These are phyloP conservation scores for Cyrtonyx montezumae DNA, from an alignment of 2,113 vertebrate species.

Conservation along the genomic window DNA sequence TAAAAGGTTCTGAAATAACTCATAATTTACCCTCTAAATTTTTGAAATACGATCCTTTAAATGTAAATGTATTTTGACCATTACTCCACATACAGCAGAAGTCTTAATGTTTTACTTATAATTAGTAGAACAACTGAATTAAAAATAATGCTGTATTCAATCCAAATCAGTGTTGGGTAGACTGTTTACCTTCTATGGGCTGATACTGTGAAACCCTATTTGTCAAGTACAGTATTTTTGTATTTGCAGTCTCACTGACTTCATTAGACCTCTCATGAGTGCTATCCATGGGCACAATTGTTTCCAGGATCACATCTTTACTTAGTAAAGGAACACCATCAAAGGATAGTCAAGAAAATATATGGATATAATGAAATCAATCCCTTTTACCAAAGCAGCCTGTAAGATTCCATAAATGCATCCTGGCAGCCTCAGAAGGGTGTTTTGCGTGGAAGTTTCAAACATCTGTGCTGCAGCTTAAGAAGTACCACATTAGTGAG, in stretches of 20 bases:
- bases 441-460: background rate
- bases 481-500: background rate
- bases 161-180: background rate
- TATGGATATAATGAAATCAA: constrained; percentile 19
- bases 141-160: background rate
- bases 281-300: background rate
- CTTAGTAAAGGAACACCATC: background rate
- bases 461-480: constrained; percentile 31
- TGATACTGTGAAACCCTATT: background rate
- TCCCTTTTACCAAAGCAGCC: constrained; percentile 19
- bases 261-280: background rate
- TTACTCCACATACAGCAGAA: background rate
- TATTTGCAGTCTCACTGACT: background rate
- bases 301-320: background rate
- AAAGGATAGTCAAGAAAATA: constrained; percentile 8
- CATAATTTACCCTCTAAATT: background rate
- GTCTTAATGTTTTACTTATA: background rate
- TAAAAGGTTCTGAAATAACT: background rate
- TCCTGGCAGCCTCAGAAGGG: constrained; percentile 11
- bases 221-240: background rate
- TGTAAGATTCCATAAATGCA: constrained; percentile 11
- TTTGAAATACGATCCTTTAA: background rate
- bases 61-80: background rate
- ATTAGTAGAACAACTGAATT: background rate
- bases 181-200: background rate